These are phyloP conservation scores for Lota lota DNA, from an alignment of 2,113 vertebrate species.

Conservation along the genomic window DNA sequence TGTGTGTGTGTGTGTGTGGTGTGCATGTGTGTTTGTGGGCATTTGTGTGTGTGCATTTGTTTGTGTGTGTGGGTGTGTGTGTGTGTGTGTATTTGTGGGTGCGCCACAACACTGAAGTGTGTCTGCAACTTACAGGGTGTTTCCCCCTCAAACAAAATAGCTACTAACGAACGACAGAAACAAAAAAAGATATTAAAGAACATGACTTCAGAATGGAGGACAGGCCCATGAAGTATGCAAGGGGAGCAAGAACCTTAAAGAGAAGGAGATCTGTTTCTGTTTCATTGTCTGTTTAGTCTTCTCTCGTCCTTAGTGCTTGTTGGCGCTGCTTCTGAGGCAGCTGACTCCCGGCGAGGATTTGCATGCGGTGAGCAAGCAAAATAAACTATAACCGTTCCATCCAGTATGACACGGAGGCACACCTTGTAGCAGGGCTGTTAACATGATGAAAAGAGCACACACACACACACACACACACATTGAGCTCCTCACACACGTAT, in stretches of 20 bases:
- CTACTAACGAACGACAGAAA: no score
- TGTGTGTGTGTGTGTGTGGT: no score
- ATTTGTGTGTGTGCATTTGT: no score
- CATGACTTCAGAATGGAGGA: neutral
- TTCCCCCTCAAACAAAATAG: no score
- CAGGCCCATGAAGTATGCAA: no score
- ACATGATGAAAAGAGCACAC: neutral
- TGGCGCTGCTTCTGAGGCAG: neutral
- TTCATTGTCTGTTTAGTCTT: slow-evolving; percentile 2
- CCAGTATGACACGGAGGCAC: slow-evolving; percentile 20
- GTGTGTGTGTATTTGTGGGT: no score
- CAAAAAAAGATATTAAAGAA: no score
- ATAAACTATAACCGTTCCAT: slow-evolving; percentile 28
- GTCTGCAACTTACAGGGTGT: no score
- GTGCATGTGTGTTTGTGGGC: no score
- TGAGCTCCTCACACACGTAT: slow-evolving; percentile 7
- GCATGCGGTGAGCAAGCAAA: neutral
- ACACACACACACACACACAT: slow-evolving; percentile 27
- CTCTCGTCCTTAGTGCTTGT: neutral
- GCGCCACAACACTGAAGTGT: no score
- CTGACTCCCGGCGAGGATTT: slow-evolving; percentile 8
- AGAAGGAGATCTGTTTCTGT: neutral
- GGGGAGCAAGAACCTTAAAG: neutral
- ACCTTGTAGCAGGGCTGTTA: slow-evolving; percentile 6
- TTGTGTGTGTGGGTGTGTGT: no score